Evolutionary conservation across 2,797 vertebrate species (phyloP).

Genomic region (Gastrophryne carolinensis): DNA sequence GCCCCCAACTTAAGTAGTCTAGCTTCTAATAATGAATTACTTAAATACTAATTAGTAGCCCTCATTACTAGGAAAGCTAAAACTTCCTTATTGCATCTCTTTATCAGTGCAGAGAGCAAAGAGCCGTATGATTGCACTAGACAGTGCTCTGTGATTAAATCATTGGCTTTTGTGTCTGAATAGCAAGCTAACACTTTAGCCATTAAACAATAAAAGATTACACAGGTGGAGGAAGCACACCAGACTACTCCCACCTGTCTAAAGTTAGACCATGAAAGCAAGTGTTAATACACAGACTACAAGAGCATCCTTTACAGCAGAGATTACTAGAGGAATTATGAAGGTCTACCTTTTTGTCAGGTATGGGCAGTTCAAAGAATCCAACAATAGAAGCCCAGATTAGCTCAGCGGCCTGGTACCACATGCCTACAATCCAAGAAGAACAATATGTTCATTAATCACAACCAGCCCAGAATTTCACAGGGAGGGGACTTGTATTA

Average conservation of each 20-base stretch:
- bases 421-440: slow-evolving; percentile 76
- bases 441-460: neutral
- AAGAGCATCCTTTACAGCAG: neutral
- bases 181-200: slow-evolving; percentile 34
- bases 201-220: slow-evolving; percentile 35
- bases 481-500: no score
- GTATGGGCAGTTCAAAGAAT: slow-evolving; percentile 82
- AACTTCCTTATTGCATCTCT: slow-evolving; percentile 49
- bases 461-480: no score
- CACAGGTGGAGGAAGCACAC: slow-evolving; percentile 18
- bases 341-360: slow-evolving; percentile 87
- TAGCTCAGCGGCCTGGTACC: slow-evolving; percentile 87
- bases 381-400: slow-evolving; percentile 87
- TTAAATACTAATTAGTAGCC: slow-evolving; percentile 46
- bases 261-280: slow-evolving; percentile 9
- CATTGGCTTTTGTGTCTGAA: slow-evolving; percentile 27
- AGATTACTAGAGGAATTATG: slow-evolving; percentile 26
- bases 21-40: slow-evolving; percentile 50
- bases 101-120: slow-evolving; percentile 39
- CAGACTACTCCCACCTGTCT: slow-evolving; percentile 23
- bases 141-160: slow-evolving; percentile 37
- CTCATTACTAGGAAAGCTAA: slow-evolving; percentile 31
- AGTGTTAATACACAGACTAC: neutral
- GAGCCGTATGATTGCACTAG: slow-evolving; percentile 44
- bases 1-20: slow-evolving; percentile 1